Percentiles rank a stretch among this genome's conserved stretches.
Conservation (phyloP, 1,140 invertebrate genomes). For the Drosophila subpulchrella region DNA sequence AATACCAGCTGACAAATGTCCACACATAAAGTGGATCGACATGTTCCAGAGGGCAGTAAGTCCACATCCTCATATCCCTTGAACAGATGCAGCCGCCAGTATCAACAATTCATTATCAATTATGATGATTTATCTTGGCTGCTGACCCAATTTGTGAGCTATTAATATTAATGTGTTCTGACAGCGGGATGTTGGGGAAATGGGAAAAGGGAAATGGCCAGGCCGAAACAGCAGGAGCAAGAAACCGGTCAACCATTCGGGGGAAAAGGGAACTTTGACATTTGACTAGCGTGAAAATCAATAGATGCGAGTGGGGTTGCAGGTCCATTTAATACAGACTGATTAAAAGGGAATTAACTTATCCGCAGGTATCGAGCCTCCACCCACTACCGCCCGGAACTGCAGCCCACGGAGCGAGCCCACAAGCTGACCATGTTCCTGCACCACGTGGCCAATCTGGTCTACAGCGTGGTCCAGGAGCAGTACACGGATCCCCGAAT, state of each 20-base stretch:
- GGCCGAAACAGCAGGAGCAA: constrained; percentile 15
- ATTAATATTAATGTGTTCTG: constrained; percentile 74
- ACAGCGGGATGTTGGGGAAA: constrained; percentile 4
- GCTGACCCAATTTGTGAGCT: constrained; percentile 78
- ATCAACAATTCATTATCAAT: constrained; percentile 81
- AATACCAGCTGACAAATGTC: constrained; percentile 43
- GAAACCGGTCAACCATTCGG: constrained; percentile 3
- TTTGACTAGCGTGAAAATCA: constrained; percentile 51
- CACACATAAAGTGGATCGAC: constrained; percentile 25
- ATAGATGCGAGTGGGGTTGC: constrained; percentile 20
- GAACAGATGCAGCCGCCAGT: constrained; percentile 20
- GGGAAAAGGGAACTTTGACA: constrained; percentile 35
- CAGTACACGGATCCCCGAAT: constrained; percentile 92
- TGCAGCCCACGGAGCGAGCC: constrained; percentile 95
- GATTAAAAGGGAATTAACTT: neutral
- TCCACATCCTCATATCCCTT: neutral
- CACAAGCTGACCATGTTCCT: constrained; percentile 94
- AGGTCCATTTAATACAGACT: neutral
- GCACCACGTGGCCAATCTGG: constrained; percentile 94
- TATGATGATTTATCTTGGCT: constrained; percentile 80
- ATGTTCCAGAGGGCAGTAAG: constrained; percentile 18
- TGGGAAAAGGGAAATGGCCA: constrained; percentile 11
- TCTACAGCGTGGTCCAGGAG: constrained; percentile 93
- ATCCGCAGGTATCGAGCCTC: constrained; percentile 92
- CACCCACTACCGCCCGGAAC: constrained; percentile 95